Percentiles rank a stretch among this genome's conserved stretches.
Conservation (phyloP, 2,113 vertebrate genomes). For the Chaenocephalus aceratus region DNA sequence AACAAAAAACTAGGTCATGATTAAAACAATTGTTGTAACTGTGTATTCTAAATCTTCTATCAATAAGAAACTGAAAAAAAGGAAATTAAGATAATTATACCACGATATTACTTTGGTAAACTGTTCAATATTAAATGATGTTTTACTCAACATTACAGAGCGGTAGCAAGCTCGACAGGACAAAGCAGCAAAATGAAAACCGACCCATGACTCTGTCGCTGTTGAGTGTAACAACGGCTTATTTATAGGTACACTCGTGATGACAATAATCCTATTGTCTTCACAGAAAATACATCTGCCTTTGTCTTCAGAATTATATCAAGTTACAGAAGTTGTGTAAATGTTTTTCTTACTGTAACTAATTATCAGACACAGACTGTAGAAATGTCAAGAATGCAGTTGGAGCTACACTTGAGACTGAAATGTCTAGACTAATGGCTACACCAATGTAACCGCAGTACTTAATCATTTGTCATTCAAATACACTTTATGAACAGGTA, state of each 20-base stretch:
- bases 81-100: neutral
- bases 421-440: neutral
- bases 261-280: conserved; percentile 38
- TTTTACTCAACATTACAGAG: conserved; percentile 54
- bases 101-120: neutral
- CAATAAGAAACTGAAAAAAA: neutral
- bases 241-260: neutral
- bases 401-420: neutral
- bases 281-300: conserved; percentile 27
- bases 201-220: conserved; percentile 39
- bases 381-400: conserved; percentile 38
- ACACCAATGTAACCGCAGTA: neutral
- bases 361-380: conserved; percentile 2
- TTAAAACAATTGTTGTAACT: neutral
- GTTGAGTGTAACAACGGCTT: neutral
- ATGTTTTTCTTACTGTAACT: neutral
- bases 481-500: neutral
- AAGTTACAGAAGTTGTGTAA: conserved; percentile 30
- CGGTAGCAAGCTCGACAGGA: conserved; percentile 19
- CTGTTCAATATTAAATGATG: neutral
- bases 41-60: neutral
- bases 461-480: conserved; percentile 4
- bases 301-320: conserved; percentile 38
- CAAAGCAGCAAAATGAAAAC: conserved; percentile 1
- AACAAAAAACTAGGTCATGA: neutral